These are phyloP conservation scores for Smutsia temminckii DNA, from an alignment of 2,797 vertebrate species.

Conservation along the genomic window DNA sequence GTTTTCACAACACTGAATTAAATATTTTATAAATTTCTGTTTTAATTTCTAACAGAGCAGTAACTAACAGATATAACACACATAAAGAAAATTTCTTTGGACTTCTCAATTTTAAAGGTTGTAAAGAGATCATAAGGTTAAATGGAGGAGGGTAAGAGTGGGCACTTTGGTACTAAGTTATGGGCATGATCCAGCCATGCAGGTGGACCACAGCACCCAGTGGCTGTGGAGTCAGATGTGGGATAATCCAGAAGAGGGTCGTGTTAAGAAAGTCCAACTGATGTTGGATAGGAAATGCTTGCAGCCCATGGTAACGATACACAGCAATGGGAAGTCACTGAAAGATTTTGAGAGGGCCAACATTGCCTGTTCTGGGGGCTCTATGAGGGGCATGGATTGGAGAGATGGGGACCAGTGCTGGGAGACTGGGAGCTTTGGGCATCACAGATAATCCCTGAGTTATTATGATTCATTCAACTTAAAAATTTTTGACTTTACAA, in stretches of 20 bases:
- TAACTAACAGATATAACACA: neutral
- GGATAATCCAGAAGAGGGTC: neutral
- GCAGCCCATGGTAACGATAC: neutral
- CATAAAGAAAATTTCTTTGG: neutral
- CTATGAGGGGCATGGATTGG: fast-evolving
- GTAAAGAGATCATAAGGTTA: neutral
- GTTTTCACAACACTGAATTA: neutral
- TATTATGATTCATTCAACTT: neutral
- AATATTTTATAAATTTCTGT: neutral
- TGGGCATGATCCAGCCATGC: neutral
- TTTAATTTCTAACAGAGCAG: neutral
- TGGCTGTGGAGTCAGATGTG: neutral
- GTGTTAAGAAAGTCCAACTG: neutral
- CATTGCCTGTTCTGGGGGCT: neutral
- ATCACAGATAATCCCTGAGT: neutral
- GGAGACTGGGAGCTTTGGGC: neutral
- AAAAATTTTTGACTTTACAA: neutral
- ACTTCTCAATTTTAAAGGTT: neutral
- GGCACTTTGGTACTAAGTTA: neutral
- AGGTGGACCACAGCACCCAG: neutral
- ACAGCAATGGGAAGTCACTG: neutral
- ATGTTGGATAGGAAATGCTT: neutral
- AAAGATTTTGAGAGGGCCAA: neutral
- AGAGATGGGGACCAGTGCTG: neutral
- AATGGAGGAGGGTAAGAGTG: neutral